Percentiles rank a stretch among this genome's conserved stretches.
Conservation (phyloP, 1,140 invertebrate species). For the Meloidogyne floridensis region DNA sequence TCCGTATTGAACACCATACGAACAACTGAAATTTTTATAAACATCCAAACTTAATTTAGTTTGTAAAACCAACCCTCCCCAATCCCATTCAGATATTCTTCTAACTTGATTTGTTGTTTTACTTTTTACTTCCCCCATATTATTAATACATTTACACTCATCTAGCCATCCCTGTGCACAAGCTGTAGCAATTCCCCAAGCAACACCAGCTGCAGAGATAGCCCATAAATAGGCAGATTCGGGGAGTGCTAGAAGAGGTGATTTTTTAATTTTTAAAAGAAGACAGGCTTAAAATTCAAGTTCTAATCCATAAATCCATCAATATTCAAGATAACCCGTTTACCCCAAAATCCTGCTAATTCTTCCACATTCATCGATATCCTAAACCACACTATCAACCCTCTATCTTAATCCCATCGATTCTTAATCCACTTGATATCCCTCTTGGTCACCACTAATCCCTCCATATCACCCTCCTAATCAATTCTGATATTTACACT, state of each 20-base stretch:
- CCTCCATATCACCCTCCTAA: too few relatives aligned
- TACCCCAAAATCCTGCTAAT: too few relatives aligned
- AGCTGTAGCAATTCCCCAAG: slow-evolving; percentile 61
- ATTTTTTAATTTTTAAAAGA: too few relatives aligned
- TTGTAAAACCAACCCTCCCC: slow-evolving; percentile 13
- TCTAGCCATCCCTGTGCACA: slow-evolving; percentile 59
- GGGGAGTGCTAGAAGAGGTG: slow-evolving; percentile 43
- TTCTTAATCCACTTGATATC: too few relatives aligned
- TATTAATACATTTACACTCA: slow-evolving; percentile 53
- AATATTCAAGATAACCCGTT: too few relatives aligned
- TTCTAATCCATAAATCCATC: too few relatives aligned
- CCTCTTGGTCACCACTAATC: too few relatives aligned
- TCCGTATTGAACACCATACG: slow-evolving; percentile 61
- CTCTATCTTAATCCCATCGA: too few relatives aligned
- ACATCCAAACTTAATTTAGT: neutral
- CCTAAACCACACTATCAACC: too few relatives aligned
- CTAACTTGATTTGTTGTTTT: slow-evolving; percentile 1
- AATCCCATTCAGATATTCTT: slow-evolving; percentile 37
- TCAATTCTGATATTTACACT: too few relatives aligned
- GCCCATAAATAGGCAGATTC: slow-evolving; percentile 62
- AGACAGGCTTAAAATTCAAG: too few relatives aligned
- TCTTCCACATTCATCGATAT: too few relatives aligned
- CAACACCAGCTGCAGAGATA: slow-evolving; percentile 58
- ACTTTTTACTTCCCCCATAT: slow-evolving; percentile 5
- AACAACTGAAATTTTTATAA: slow-evolving; percentile 33